Evolutionary conservation across 1,140 invertebrate genomes (phyloP), one percentile per base, ranked within the genome.

Genomic region (Phortica variegata): DNA sequence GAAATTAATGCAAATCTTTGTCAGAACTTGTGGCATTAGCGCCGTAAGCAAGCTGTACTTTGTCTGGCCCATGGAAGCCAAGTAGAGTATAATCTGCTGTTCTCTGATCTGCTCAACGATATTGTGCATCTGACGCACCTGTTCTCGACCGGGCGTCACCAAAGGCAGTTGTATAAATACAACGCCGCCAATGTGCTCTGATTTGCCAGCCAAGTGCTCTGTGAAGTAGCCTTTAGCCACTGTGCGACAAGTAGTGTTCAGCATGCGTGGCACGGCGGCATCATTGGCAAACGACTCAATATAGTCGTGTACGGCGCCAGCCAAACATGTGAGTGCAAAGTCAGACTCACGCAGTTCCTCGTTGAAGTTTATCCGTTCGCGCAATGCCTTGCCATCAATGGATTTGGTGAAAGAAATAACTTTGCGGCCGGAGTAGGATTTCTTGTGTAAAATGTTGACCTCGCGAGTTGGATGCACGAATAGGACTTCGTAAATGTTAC

Each of bases 331-430:
- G 3, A 90, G 71, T 1, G 85, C 77, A 8, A 90, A 81, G 56
- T 90, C 88, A 0, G 85, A 84, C 20, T 86, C 83, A 0, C 84
- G 81, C 0, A 86, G 82, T 2, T 84, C 82, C 0, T 84, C 80
- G 3, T 81, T 79, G 15, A 77, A 79, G 0, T 84, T 80, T 16
- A 86, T 83, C 23, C 55, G 46, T 3, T 55, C 44, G 4, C 70
- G 58, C 2, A 81, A 38, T n/a, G 60, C 29, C 0, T 80, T 78
- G 3, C 77, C 61, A 49, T 82, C 78, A 2, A 91, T 81, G 1
- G 85, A 82, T 0, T 85, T 82, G 0, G 87, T 88, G 84, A 89
- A 91, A 3, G 85, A 82, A 2, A 89, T 82, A 1, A 88, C 84
- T 77, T 91, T 90, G 47, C 88, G 79, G 6, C 88, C 89, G 45